A percentile compares a stretch with the other conserved stretches of the same genome.
phyloP scores from a whole-genome alignment of 2,888 invertebrate genomes.

The Lottia scabra region DNA sequence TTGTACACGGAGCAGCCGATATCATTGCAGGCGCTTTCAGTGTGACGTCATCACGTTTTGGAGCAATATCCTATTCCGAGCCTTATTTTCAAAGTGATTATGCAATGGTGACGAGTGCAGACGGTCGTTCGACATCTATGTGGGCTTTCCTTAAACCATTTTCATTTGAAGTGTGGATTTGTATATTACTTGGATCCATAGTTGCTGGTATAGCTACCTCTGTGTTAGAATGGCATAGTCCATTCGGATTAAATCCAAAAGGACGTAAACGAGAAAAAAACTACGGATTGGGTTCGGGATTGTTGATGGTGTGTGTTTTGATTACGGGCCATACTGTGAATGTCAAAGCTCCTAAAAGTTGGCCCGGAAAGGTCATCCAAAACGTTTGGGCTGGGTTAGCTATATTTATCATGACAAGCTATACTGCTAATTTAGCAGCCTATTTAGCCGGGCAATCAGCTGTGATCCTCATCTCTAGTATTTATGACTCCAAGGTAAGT shows the following conservation, averaged over 20 bases:
- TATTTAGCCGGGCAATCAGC: constrained; percentile 90
- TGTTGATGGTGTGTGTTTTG: constrained; percentile 94
- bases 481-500: constrained; percentile 85
- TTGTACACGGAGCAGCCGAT: constrained; percentile 87
- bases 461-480: constrained; percentile 82
- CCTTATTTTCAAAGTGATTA: constrained; percentile 92
- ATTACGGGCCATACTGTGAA: constrained; percentile 92
- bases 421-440: constrained; percentile 93
- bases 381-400: constrained; percentile 95
- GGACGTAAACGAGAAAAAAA: constrained; percentile 91
- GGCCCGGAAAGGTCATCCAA: constrained; percentile 95
- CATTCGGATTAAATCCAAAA: constrained; percentile 93
- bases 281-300: constrained; percentile 87
- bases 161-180: constrained; percentile 89
- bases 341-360: constrained; percentile 93
- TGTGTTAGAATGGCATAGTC: constrained; percentile 91
- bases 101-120: constrained; percentile 81
- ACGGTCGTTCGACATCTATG: constrained; percentile 71
- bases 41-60: constrained; percentile 76
- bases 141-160: constrained; percentile 90
- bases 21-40: constrained; percentile 91
- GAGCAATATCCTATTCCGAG: constrained; percentile 86
- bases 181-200: constrained; percentile 88
- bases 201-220: constrained; percentile 90
- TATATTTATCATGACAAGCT: constrained; percentile 92